Percentiles rank a stretch among this genome's conserved stretches.
Evolutionary conservation across 1,140 invertebrate genomes (phyloP).

Genomic region (Akabosia matsudoensis): DNA sequence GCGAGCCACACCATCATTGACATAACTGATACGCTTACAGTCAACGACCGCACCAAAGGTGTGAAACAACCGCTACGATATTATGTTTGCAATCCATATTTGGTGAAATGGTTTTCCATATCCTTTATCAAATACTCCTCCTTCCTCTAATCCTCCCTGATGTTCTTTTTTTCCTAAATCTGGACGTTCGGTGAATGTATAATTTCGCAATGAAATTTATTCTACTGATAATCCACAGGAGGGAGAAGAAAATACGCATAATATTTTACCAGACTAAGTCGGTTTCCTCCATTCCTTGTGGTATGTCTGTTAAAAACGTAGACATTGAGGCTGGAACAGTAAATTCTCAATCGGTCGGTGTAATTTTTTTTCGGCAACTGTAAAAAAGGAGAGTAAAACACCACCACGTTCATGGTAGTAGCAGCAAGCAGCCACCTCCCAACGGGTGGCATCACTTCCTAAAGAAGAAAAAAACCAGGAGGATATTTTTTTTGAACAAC

Average conservation of each 20-base stretch:
- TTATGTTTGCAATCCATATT: background rate
- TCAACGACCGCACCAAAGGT: background rate
- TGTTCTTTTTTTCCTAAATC: too few species aligned
- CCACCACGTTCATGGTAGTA: background rate
- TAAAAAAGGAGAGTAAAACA: background rate
- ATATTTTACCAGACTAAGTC: slow-evolving; percentile 27
- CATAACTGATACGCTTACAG: background rate
- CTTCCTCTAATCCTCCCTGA: too few species aligned
- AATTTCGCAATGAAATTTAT: slow-evolving; percentile 42
- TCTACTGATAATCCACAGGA: slow-evolving; percentile 37
- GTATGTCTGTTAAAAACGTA: too few species aligned
- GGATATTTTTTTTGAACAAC: background rate
- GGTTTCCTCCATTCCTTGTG: too few species aligned
- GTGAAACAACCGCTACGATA: background rate
- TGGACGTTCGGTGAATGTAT: slow-evolving; percentile 10
- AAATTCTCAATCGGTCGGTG: background rate
- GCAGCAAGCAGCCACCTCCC: background rate
- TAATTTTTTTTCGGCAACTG: slow-evolving; percentile 1
- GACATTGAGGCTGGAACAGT: background rate
- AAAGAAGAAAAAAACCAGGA: background rate
- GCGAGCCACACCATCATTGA: too few species aligned
- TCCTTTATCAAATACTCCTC: too few species aligned
- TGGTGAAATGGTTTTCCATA: slow-evolving; percentile 10
- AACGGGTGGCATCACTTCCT: slow-evolving; percentile 15
- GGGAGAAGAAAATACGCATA: slow-evolving; percentile 28